Evolutionary conservation across 2,797 vertebrate genomes (phyloP), one percentile per base, ranked within the genome.

Genomic region (Myiothlypis chrysogaster): DNA sequence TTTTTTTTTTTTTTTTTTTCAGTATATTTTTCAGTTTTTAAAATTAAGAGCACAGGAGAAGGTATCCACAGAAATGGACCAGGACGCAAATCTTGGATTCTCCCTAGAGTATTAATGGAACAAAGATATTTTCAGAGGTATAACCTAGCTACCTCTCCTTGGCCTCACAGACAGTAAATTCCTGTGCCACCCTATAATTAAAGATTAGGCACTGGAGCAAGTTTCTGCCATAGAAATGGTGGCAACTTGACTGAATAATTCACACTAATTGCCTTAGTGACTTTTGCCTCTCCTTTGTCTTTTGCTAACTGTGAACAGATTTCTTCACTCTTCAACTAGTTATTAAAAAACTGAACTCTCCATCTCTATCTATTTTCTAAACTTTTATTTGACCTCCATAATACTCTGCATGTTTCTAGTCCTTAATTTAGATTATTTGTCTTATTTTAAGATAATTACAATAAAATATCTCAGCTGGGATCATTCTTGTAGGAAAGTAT

Each of bases 101-200:
- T 77, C 12, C 13, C 18, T 44, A 14, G 21, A 61, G 23, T 24
- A 61, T 37, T 72, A 64, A 53, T 37, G 14, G 57, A 82, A 87
- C 20, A 79, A 84, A 55, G 34, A n/a, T 22, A 41, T 78, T 83
- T 87, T 80, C 46, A 81, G 85, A 83, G 8, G 90, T 72, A 81
- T 93, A 37, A 92, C 6, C 97, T 50, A 97, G 30, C 82, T 98
- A 86, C 97, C 97, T 52, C 98, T 98, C 96, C 94, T 98, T 85
- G 98, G 97, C 35, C 97, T 98, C 61, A 98, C 97, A 55, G 94
- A 89, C 91, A 98, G 97, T 98, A 98, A 97, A 96, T 93, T 94
- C 21, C 25, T 34, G 17, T 61, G 63, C 37, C 47, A 49, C 25
- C 6, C 5, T 35, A 5, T 57, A 59, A 72, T 79, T 76, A 79